phyloP scores from a whole-genome alignment of 2,113 vertebrate genomes.

The Percina caprodes region DNA sequence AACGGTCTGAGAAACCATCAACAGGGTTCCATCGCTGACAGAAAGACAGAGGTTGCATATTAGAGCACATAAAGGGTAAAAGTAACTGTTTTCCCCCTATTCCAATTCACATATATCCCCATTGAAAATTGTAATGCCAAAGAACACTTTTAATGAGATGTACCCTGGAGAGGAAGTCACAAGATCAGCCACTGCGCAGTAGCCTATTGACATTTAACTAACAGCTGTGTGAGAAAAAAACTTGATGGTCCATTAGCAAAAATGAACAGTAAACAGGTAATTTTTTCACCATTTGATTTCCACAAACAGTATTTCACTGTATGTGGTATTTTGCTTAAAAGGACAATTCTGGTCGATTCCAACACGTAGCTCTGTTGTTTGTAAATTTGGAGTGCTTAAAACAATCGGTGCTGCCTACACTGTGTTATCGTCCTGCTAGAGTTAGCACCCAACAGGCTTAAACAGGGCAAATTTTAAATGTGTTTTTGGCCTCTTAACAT shows the following conservation, averaged over 20 bases:
- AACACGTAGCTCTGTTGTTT: too few relatives aligned
- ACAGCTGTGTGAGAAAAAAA: neutral
- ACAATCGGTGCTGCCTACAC: too few relatives aligned
- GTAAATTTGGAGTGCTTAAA: too few relatives aligned
- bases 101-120: neutral
- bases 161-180: neutral
- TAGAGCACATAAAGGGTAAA: neutral
- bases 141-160: neutral
- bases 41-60: constrained; percentile 4
- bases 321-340: neutral
- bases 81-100: neutral
- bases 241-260: neutral
- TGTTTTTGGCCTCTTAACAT: too few relatives aligned
- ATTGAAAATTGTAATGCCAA: neutral
- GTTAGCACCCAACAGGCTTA: too few relatives aligned
- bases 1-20: constrained; percentile 93
- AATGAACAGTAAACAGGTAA: neutral
- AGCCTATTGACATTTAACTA: neutral
- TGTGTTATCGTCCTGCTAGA: too few relatives aligned
- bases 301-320: neutral
- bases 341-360: too few relatives aligned
- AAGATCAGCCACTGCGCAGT: neutral
- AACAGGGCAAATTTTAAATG: too few relatives aligned
- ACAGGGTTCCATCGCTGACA: constrained; percentile 96
- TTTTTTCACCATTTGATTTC: neutral